These are phyloP conservation scores for Linyphia triangularis DNA, from an alignment of 2,888 invertebrate species.

Conservation along the genomic window DNA sequence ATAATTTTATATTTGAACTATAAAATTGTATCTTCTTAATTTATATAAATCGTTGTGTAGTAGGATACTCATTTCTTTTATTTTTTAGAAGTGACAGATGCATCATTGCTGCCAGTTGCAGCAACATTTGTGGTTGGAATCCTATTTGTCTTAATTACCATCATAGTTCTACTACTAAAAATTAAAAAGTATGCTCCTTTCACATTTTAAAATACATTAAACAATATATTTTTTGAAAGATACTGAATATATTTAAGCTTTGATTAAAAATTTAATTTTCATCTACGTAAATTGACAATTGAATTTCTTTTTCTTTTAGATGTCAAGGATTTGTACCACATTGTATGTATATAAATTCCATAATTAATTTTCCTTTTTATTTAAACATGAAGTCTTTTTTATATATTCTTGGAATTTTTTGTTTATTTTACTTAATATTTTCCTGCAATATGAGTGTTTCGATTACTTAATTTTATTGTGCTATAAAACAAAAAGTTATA, in stretches of 20 bases:
- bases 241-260: no score
- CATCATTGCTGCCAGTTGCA: conserved; percentile 59
- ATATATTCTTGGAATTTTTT: not conserved
- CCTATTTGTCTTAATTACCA: conserved; percentile 63
- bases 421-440: not conserved
- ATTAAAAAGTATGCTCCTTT: conserved; percentile 65
- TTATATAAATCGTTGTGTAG: no score
- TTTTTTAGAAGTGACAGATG: conserved; percentile 61
- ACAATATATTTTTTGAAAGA: no score
- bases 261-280: not conserved
- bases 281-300: not conserved
- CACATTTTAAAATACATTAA: not conserved
- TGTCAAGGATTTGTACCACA: conserved; percentile 71
- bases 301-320: conserved; percentile 30
- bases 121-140: conserved; percentile 70
- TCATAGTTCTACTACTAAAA: conserved; percentile 59
- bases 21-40: not conserved
- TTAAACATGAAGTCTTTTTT: not conserved
- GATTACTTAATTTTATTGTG: not conserved
- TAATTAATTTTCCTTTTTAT: not conserved
- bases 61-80: no score
- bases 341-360: conserved; percentile 54
- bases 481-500: not conserved
- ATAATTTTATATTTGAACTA: not conserved
- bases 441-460: not conserved